A percentile compares a stretch with the other conserved stretches of the same genome.
These are phyloP conservation scores for Tenthredo distinguenda DNA, from an alignment of 2,888 invertebrate species.

Conservation along the genomic window DNA sequence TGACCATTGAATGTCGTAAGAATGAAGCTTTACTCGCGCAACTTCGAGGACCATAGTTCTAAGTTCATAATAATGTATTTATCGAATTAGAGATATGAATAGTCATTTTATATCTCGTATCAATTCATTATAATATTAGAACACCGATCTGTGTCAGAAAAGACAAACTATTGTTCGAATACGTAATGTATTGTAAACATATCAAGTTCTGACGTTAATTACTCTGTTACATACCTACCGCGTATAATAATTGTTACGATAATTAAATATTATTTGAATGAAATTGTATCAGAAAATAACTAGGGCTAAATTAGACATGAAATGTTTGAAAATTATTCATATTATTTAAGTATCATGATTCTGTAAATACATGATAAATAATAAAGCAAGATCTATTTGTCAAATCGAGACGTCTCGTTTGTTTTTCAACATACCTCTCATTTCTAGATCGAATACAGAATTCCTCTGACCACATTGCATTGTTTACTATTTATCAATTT, in stretches of 20 bases:
- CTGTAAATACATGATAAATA: neutral
- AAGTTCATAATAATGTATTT: neutral
- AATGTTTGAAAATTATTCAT: neutral
- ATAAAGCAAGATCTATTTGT: neutral
- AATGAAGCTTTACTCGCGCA: constrained; percentile 82
- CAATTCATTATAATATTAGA: neutral
- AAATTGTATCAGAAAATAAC: neutral
- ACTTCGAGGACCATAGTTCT: constrained; percentile 68
- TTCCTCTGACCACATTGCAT: too few species aligned
- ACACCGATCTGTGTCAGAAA: neutral
- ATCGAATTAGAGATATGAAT: neutral
- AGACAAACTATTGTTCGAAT: neutral
- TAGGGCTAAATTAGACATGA: neutral
- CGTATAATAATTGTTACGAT: neutral
- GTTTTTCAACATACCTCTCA: neutral
- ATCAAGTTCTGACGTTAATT: neutral
- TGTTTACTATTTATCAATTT: too few species aligned
- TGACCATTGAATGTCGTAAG: constrained; percentile 87
- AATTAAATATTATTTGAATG: neutral
- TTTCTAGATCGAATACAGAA: too few species aligned
- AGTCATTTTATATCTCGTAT: neutral
- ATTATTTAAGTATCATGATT: neutral
- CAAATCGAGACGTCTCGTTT: neutral
- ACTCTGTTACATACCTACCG: neutral
- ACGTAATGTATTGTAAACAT: neutral